Evolutionary conservation across 1,140 invertebrate genomes (phyloP).

Genomic region (Solen grandis): DNA sequence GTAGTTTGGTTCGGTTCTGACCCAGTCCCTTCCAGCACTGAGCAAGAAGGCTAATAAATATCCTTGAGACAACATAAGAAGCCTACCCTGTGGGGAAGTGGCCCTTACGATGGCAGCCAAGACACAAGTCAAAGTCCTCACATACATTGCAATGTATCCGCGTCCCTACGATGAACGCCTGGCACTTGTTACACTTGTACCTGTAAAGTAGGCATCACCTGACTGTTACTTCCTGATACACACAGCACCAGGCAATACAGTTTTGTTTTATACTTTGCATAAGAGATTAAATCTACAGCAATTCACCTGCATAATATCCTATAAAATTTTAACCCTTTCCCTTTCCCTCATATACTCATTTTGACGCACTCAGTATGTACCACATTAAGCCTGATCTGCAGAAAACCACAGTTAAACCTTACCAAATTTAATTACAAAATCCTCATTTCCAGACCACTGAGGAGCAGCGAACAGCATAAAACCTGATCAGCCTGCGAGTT

Average conservation of each 20-base stretch:
- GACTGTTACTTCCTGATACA: no score
- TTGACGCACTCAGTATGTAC: no score
- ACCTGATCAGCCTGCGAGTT: no score
- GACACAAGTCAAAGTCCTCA: constrained; percentile 80
- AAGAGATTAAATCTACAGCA: no score
- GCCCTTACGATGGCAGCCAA: constrained; percentile 76
- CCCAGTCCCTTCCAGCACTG: no score
- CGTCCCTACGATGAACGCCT: constrained; percentile 78
- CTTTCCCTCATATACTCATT: not conserved
- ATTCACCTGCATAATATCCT: not conserved
- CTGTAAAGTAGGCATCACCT: constrained; percentile 60
- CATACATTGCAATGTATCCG: constrained; percentile 78
- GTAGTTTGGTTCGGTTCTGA: no score
- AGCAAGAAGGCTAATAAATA: no score
- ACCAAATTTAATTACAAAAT: no score
- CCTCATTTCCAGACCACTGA: no score
- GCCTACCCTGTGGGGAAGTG: constrained; percentile 73
- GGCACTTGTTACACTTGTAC: constrained; percentile 79
- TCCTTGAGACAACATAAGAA: no score
- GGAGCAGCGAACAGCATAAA: no score
- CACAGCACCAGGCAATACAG: not conserved
- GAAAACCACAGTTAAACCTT: no score
- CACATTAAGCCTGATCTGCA: not conserved
- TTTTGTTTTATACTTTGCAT: not conserved
- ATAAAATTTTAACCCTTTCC: not conserved